Conservation (phyloP, 1,140 invertebrate species). For the Anastatus disparis region DNA sequence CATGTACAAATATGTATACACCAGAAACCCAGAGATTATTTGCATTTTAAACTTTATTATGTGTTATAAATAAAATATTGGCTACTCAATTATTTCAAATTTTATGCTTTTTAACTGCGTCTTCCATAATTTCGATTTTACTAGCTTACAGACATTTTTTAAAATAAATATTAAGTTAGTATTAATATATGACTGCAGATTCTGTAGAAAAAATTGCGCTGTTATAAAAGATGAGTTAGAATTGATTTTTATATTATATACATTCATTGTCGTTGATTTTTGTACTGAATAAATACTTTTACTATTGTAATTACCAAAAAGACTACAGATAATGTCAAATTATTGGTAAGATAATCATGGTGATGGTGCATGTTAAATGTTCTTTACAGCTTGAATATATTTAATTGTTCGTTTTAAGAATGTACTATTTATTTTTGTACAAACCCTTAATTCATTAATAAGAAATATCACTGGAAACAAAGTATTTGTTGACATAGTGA, state of each 20-base stretch:
- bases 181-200: constrained; percentile 30
- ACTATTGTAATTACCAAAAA: constrained; percentile 36
- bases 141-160: constrained; percentile 11
- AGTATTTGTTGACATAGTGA: constrained; percentile 10
- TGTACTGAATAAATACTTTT: constrained; percentile 14
- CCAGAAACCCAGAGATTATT: constrained; percentile 14
- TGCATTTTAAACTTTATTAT: constrained; percentile 14
- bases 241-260: not conserved
- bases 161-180: constrained; percentile 23
- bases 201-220: constrained; percentile 11
- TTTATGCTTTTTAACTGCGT: constrained; percentile 27
- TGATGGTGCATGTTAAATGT: constrained; percentile 56
- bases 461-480: constrained; percentile 11
- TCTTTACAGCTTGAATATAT: constrained; percentile 56
- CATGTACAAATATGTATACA: constrained; percentile 17
- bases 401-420: constrained; percentile 55
- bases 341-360: constrained; percentile 44
- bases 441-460: constrained; percentile 52
- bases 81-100: constrained; percentile 1
- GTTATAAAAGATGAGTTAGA: constrained; percentile 15
- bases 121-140: constrained; percentile 32
- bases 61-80: constrained; percentile 1
- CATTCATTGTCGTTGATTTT: constrained; percentile 24
- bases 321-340: constrained; percentile 17
- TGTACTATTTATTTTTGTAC: constrained; percentile 65